Percentiles rank a stretch among this genome's conserved stretches.
Evolutionary conservation across 2,113 vertebrate species (phyloP).

Genomic region (Egretta garzetta): DNA sequence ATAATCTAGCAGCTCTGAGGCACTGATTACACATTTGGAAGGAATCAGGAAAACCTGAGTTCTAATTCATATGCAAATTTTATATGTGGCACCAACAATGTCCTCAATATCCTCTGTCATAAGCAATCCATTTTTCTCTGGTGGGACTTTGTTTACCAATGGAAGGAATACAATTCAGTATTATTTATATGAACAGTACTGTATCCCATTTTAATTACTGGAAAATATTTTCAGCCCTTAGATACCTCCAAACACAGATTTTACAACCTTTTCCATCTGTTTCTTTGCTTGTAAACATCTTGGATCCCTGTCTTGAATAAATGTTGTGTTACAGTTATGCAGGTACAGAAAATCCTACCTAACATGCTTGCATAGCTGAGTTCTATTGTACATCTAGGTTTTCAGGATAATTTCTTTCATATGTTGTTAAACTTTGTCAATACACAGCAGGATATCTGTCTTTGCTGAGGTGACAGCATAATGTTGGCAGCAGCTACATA

Average conservation of each 20-base stretch:
- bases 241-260: background rate
- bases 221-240: background rate
- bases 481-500: background rate
- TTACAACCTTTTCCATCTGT: background rate
- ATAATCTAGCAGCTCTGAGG: background rate
- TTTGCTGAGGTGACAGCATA: background rate
- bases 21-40: background rate
- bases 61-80: background rate
- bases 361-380: background rate
- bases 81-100: background rate
- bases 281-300: background rate
- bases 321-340: background rate
- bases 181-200: background rate
- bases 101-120: background rate
- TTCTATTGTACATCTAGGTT: background rate
- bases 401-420: background rate
- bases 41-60: background rate
- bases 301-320: background rate
- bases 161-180: background rate
- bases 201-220: background rate
- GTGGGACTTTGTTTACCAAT: background rate
- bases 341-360: background rate
- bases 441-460: background rate
- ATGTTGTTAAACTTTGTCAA: background rate
- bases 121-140: background rate